Base-by-base conservation (phyloP, 1,140 invertebrate genomes). In the Zaprionus tsacasi region DNA sequence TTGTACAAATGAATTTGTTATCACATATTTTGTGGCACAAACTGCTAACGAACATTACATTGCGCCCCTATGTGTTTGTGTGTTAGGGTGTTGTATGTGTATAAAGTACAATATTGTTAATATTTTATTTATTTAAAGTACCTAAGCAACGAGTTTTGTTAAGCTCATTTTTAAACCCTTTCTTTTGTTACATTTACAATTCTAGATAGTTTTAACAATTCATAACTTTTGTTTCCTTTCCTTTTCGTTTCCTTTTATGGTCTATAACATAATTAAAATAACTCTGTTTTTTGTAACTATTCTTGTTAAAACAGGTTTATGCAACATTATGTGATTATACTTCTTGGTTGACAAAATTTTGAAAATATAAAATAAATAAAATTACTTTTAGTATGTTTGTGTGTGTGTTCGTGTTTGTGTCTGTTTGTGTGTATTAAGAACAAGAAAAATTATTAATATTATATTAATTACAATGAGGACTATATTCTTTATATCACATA, bases 401-500 rank as follows among this genome's bases (percentile, higher is more conserved):
- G 13, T 54, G 13, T 25, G 38, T 33, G 33, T 38, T 56, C 45
- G 12, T 54, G 36, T 67, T 40, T 65, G 17, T 54, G 50, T 48
- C 27, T 67, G 30, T 60, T n/a, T 60, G 43, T 61, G 33, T 67
- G 27, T 74, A 70, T 59, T 74, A 75, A 75, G 67, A 75, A 70
- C 67, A 75, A 75, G 72, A 70, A 75, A 75, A 75, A 75, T 58
- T 75, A 80, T 40, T 76, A 71, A 89, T 81, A 85, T 71, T 71
- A 90, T 69, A 90, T 85, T 83, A 81, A 91, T 91, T 91, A 91
- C 59, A 91, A 89, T 74, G 88, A 91, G 81, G 88, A 91, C 89
- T 91, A 91, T 91, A 91, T 91, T 89, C 75, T 76, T 91, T 91
- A 91, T 91, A 91, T 91, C 85, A 89, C 85, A 89, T 89, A 90